Conservation (phyloP, 2,113 vertebrate genomes). For the Ranitomeya imitator region DNA sequence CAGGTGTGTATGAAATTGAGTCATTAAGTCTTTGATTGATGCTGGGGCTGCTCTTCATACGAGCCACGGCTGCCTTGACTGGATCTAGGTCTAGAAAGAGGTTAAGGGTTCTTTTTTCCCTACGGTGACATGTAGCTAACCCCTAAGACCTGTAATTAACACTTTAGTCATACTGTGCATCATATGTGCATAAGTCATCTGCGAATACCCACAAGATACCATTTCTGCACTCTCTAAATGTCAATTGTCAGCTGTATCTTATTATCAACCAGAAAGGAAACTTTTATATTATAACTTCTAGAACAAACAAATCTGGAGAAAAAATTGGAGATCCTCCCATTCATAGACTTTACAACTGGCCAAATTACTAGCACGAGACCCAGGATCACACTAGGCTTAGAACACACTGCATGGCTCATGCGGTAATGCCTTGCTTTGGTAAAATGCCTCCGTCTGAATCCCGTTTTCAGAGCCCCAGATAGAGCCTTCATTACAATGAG, state of each 20-base stretch:
- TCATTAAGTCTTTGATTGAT: slow-evolving; percentile 19
- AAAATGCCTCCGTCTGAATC: too few species aligned
- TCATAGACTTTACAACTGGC: too few species aligned
- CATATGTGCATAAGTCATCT: slow-evolving; percentile 10
- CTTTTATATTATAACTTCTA: background rate
- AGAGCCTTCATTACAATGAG: too few species aligned
- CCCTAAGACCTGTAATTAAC: background rate
- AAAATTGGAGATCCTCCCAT: background rate
- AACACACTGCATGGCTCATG: too few species aligned
- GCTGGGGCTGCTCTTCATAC: background rate
- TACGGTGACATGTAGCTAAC: background rate
- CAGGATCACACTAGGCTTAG: too few species aligned
- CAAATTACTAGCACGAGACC: too few species aligned
- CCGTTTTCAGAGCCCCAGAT: too few species aligned
- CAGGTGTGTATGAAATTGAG: slow-evolving; percentile 41
- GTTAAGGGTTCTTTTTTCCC: background rate
- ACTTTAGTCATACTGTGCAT: background rate
- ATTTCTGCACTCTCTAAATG: background rate
- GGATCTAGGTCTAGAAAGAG: background rate
- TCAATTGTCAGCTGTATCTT: background rate
- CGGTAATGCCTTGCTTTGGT: too few species aligned
- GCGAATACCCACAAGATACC: background rate
- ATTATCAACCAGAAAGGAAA: background rate
- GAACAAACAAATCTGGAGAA: too few species aligned
- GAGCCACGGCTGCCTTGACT: too few species aligned